A percentile compares a stretch with the other conserved stretches of the same genome.
These are phyloP conservation scores for Erpetoichthys calabaricus DNA, from an alignment of 2,797 vertebrate species.

Conservation along the genomic window DNA sequence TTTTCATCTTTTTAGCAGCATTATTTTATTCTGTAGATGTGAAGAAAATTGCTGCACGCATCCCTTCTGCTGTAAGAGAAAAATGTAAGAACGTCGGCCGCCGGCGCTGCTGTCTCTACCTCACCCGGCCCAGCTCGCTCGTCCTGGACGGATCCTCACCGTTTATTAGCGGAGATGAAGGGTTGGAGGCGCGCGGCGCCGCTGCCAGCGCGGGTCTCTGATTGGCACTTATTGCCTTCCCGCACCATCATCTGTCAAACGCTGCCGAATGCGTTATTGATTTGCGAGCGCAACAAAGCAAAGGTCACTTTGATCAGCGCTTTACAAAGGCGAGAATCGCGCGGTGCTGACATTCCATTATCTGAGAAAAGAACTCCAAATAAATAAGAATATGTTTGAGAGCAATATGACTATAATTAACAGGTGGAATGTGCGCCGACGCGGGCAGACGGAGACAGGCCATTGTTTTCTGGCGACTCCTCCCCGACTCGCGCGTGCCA, in stretches of 20 bases:
- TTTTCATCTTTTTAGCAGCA: too few relatives aligned
- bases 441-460: neutral
- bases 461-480: neutral
- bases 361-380: conserved; percentile 60
- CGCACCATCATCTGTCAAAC: conserved; percentile 67
- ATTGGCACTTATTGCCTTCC: conserved; percentile 83
- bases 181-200: too few relatives aligned
- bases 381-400: conserved; percentile 72
- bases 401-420: conserved; percentile 71
- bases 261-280: conserved; percentile 61
- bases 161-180: too few relatives aligned
- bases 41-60: too few relatives aligned
- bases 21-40: too few relatives aligned
- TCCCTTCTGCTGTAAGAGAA: too few relatives aligned
- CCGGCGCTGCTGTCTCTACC: too few relatives aligned
- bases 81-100: too few relatives aligned
- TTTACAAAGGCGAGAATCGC: conserved; percentile 53
- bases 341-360: conserved; percentile 78
- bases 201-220: conserved; percentile 25
- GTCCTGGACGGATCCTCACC: too few relatives aligned
- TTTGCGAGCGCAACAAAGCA: conserved; percentile 67
- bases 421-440: conserved; percentile 45
- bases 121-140: too few relatives aligned
- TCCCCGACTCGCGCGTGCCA: neutral
- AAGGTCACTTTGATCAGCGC: conserved; percentile 86